phyloP scores from a whole-genome alignment of 2,888 invertebrate species.

The Zonitis immaculata region DNA sequence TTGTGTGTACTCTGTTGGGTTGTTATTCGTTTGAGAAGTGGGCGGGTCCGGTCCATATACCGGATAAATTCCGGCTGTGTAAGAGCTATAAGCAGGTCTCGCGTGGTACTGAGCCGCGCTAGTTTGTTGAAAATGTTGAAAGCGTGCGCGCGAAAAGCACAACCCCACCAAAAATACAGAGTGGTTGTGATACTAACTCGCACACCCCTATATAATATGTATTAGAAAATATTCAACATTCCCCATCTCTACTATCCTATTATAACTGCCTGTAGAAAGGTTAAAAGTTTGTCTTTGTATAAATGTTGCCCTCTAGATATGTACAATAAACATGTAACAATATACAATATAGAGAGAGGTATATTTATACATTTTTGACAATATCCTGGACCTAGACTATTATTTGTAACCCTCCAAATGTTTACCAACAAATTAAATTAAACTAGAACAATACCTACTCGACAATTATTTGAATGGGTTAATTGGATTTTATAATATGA shows the following conservation, averaged over 20 bases:
- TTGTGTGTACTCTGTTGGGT: too few species aligned
- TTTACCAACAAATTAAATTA: too few species aligned
- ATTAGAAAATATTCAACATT: constrained; percentile 2
- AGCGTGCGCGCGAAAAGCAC: constrained; percentile 39
- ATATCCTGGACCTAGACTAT: too few species aligned
- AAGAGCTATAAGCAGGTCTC: constrained; percentile 30
- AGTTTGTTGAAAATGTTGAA: constrained; percentile 34
- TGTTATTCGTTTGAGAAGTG: constrained; percentile 21
- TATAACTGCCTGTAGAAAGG: neutral
- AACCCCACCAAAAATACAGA: constrained; percentile 28
- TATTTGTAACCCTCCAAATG: too few species aligned
- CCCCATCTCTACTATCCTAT: neutral
- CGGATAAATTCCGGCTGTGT: constrained; percentile 25
- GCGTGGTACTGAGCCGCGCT: constrained; percentile 40
- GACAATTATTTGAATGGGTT: too few species aligned
- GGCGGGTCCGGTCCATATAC: constrained; percentile 35
- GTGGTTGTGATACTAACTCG: constrained; percentile 17
- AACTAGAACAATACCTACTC: too few species aligned
- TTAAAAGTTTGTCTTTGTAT: neutral
- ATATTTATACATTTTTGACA: too few species aligned
- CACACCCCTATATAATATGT: too few species aligned
- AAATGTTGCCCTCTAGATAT: constrained; percentile 6
- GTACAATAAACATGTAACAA: too few species aligned
- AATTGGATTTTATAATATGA: too few species aligned
- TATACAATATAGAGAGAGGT: too few species aligned